Conservation (phyloP, 2,888 invertebrate species). For the Molanna angustata region DNA sequence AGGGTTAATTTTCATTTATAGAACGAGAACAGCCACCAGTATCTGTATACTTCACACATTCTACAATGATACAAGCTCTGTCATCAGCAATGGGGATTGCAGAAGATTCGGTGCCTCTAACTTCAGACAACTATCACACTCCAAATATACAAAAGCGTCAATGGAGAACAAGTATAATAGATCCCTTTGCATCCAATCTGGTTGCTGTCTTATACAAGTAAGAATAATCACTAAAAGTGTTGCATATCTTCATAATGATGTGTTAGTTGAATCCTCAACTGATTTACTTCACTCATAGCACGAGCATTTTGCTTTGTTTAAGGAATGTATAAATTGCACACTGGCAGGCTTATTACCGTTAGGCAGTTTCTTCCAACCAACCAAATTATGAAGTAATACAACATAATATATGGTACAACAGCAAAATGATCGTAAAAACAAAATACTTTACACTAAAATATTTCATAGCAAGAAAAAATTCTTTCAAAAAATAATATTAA, state of each 20-base stretch:
- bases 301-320: not conserved
- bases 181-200: constrained; percentile 72
- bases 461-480: too few species aligned
- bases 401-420: too few species aligned
- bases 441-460: too few species aligned
- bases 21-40: constrained; percentile 56
- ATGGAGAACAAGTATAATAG: constrained; percentile 67
- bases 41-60: constrained; percentile 65
- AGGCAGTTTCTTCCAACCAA: not conserved
- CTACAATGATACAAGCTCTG: constrained; percentile 58
- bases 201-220: constrained; percentile 73
- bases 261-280: too few species aligned
- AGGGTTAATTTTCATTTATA: constrained; percentile 33
- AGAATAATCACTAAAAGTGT: not conserved
- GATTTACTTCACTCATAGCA: too few species aligned
- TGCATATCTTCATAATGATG: too few species aligned
- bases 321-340: not conserved
- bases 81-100: constrained; percentile 62
- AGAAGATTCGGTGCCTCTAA: constrained; percentile 58
- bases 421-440: too few species aligned
- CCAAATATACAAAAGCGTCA: constrained; percentile 52
- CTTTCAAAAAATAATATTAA: too few species aligned
- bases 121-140: constrained; percentile 63
- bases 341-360: not conserved
- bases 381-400: too few species aligned